Conservation (phyloP, 2,113 vertebrate species). For the Myrmecobius fasciatus region DNA sequence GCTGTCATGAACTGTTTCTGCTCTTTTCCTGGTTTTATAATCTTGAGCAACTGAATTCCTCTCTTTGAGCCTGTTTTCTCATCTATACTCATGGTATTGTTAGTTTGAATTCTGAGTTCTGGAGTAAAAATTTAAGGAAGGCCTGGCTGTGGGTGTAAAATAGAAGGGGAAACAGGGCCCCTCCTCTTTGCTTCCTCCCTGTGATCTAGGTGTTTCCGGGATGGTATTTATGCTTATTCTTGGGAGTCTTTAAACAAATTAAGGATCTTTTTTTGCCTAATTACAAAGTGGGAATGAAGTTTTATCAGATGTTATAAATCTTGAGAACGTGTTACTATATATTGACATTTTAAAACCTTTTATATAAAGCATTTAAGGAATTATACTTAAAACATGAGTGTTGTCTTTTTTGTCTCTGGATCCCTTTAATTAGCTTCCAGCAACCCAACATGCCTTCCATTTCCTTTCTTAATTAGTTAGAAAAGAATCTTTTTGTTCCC, state of each 20-base stretch:
- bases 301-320: not conserved
- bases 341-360: not conserved
- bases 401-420: not conserved
- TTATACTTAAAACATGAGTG: accelerated
- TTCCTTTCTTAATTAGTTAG: conserved; percentile 3
- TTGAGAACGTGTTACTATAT: not conserved
- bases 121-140: not conserved
- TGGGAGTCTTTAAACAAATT: not conserved
- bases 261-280: not conserved
- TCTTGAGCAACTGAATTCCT: not conserved
- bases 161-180: not conserved
- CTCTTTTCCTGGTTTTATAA: not conserved
- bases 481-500: conserved; percentile 20
- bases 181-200: not conserved
- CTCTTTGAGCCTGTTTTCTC: not conserved
- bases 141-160: not conserved
- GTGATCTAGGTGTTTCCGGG: not conserved
- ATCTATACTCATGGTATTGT: not conserved
- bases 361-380: not conserved
- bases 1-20: not conserved
- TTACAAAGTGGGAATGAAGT: not conserved
- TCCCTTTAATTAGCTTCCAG: not conserved
- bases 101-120: not conserved
- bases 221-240: not conserved
- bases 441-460: no score